A percentile compares a stretch with the other conserved stretches of the same genome.
phyloP scores from a whole-genome alignment of 2,113 vertebrate species.

The Apodemus speciosus region DNA sequence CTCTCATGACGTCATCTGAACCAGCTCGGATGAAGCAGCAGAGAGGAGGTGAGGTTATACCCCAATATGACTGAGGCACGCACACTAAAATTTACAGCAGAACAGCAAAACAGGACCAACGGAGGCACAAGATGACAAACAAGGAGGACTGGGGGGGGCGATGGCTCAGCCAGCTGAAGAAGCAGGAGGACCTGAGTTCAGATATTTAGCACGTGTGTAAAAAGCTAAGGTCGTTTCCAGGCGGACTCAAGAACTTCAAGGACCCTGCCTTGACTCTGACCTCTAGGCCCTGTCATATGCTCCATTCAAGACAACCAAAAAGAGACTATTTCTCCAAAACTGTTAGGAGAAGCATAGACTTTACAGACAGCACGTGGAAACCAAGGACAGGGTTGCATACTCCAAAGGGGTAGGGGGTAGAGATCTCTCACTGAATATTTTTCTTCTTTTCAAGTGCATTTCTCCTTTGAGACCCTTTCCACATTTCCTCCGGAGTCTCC shows the following conservation, averaged over 20 bases:
- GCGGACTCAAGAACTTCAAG: background rate
- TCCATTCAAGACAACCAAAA: background rate
- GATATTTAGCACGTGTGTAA: background rate
- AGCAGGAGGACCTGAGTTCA: background rate
- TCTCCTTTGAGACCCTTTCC: background rate
- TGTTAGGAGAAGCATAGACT: background rate
- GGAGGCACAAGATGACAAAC: background rate
- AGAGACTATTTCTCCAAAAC: background rate
- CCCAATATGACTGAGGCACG: background rate
- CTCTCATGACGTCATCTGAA: background rate
- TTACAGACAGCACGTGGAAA: background rate
- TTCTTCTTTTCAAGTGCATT: constrained; percentile 12
- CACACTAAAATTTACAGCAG: background rate
- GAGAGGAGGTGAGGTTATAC: no score
- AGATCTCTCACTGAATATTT: background rate
- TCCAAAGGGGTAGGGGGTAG: background rate
- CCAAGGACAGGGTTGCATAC: background rate
- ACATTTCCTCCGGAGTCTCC: background rate
- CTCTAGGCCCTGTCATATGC: background rate
- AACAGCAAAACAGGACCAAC: background rate
- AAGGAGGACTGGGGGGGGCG: no score
- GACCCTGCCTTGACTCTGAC: background rate
- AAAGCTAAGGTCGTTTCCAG: background rate
- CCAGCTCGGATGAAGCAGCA: background rate
- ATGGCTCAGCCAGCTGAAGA: background rate